Evolutionary conservation across 2,113 vertebrate genomes (phyloP).

Genomic region (Conger conger): DNA sequence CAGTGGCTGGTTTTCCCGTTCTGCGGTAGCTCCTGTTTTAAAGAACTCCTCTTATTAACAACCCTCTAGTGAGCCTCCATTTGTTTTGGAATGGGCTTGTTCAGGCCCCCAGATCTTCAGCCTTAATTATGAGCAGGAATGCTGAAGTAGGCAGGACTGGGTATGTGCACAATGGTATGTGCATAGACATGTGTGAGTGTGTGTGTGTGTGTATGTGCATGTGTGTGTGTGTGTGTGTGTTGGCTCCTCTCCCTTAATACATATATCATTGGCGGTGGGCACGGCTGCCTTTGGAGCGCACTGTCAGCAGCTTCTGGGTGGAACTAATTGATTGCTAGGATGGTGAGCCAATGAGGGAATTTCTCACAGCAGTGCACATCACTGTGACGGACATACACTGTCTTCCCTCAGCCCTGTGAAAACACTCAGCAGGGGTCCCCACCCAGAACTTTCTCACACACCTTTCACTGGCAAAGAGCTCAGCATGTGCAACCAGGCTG

Average conservation of each 20-base stretch:
- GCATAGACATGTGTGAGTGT: neutral
- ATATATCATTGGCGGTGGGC: constrained; percentile 43
- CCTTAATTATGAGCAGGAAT: neutral
- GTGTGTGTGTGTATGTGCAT: constrained; percentile 10
- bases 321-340: constrained; percentile 35
- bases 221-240: constrained; percentile 7
- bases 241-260: constrained; percentile 37
- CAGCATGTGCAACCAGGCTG: constrained; percentile 11
- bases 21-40: constrained; percentile 8
- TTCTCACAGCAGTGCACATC: constrained; percentile 12
- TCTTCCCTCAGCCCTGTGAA: constrained; percentile 15
- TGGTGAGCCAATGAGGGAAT: neutral
- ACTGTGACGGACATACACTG: constrained; percentile 28
- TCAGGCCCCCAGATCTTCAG: neutral
- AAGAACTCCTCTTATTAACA: constrained; percentile 6
- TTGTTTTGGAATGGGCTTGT: neutral
- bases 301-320: constrained; percentile 28
- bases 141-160: neutral
- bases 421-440: constrained; percentile 36
- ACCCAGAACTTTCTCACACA: constrained; percentile 34
- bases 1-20: constrained; percentile 19
- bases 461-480: constrained; percentile 33
- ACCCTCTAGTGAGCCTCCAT: neutral
- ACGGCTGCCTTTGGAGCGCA: constrained; percentile 32
- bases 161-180: neutral